These are phyloP conservation scores for Leucopsar rothschildi DNA, from an alignment of 2,113 vertebrate genomes.

Conservation along the genomic window DNA sequence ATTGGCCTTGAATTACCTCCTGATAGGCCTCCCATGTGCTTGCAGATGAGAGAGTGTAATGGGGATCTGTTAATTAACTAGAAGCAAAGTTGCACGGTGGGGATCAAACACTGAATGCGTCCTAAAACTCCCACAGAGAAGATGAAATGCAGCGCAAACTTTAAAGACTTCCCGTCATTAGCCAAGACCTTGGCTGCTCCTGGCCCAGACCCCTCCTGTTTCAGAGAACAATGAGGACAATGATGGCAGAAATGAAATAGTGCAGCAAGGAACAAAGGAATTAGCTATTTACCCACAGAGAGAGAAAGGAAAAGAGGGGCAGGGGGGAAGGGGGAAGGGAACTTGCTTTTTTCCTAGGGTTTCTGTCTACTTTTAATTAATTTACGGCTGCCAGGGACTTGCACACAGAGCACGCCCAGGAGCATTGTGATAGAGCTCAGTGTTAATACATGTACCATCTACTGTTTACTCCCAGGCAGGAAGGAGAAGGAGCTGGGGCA, in stretches of 20 bases:
- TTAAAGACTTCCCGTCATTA: constrained; percentile 99
- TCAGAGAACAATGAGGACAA: constrained; percentile 86
- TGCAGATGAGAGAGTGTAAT: constrained; percentile 86
- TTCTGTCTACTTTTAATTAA: constrained; percentile 84
- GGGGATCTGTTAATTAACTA: constrained; percentile 94
- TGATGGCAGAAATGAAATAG: constrained; percentile 82
- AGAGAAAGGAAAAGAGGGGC: constrained; percentile 59
- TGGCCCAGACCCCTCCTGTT: constrained; percentile 87
- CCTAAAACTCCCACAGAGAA: constrained; percentile 91
- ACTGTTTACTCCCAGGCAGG: constrained; percentile 54
- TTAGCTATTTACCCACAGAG: constrained; percentile 81
- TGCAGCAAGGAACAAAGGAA: constrained; percentile 80
- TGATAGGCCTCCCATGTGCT: constrained; percentile 81
- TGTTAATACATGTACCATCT: constrained; percentile 43
- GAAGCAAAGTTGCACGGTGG: constrained; percentile 86
- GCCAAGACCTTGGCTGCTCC: constrained; percentile 90
- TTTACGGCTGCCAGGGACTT: constrained; percentile 73
- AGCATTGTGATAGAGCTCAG: not conserved
- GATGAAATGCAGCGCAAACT: constrained; percentile 96
- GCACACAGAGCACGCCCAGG: constrained; percentile 54
- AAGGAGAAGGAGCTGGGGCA: constrained; percentile 5
- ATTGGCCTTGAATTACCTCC: constrained; percentile 85
- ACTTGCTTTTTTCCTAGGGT: constrained; percentile 61
- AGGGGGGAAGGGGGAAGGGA: constrained; percentile 31
- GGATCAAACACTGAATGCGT: constrained; percentile 95